Conservation (phyloP, 2,888 invertebrate species). For the Panzeria rudis region DNA sequence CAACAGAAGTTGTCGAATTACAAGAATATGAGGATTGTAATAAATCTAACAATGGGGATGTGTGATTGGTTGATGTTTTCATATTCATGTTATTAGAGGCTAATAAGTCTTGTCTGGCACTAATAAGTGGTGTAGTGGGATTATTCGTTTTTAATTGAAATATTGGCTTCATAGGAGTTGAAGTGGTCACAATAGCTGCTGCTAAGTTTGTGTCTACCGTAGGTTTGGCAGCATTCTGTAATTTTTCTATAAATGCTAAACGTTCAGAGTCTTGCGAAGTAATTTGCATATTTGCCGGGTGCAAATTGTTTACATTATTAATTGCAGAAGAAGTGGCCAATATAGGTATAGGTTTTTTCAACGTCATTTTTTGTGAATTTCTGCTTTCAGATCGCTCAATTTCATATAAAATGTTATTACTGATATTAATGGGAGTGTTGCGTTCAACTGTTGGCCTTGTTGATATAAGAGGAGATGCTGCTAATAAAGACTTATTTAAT, state of each 20-base stretch:
- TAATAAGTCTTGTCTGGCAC: conserved; percentile 72
- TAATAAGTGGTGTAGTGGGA: conserved; percentile 62
- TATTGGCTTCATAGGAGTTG: conserved; percentile 26
- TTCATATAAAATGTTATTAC: conserved; percentile 79
- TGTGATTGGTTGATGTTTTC: conserved; percentile 13
- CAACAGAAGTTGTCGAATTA: conserved; percentile 32
- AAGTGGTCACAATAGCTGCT: background rate
- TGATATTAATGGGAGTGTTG: conserved; percentile 77
- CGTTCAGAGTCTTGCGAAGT: conserved; percentile 72
- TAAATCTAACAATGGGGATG: conserved; percentile 49
- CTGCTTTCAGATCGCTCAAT: conserved; percentile 79
- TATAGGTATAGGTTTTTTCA: conserved; percentile 79
- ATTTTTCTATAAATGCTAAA: conserved; percentile 78
- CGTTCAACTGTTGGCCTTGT: conserved; percentile 14
- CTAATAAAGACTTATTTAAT: conserved; percentile 41
- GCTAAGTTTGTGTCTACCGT: background rate
- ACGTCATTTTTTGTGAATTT: conserved; percentile 73
- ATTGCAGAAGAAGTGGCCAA: conserved; percentile 54
- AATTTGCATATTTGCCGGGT: background rate
- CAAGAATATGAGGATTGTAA: conserved; percentile 36
- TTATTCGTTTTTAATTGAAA: conserved; percentile 8
- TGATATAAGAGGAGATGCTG: conserved; percentile 43
- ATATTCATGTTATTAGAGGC: conserved; percentile 32
- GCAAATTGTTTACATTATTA: conserved; percentile 35
- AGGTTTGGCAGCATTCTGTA: conserved; percentile 76